Evolutionary conservation across 2,888 invertebrate species (phyloP).

Genomic region (Cerastis rubricosa): DNA sequence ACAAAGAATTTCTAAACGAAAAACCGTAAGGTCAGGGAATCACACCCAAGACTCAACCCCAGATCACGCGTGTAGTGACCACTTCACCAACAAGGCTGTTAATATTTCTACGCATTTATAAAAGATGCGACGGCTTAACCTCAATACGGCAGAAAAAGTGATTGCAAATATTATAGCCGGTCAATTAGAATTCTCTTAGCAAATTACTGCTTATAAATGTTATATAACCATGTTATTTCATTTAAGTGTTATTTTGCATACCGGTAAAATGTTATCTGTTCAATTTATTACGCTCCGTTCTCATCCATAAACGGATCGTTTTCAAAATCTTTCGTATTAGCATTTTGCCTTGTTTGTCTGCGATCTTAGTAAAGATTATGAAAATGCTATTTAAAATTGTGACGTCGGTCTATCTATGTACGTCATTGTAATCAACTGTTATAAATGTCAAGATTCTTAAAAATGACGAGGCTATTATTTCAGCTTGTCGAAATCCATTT

Average conservation of each 20-base stretch:
- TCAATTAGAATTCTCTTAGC: slow-evolving; percentile 22
- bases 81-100: neutral
- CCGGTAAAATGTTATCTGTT: neutral
- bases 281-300: neutral
- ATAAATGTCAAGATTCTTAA: neutral
- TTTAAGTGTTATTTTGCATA: neutral
- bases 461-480: neutral
- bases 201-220: slow-evolving; percentile 7
- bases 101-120: neutral
- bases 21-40: neutral
- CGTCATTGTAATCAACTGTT: neutral
- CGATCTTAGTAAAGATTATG: neutral
- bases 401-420: neutral
- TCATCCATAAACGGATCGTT: neutral
- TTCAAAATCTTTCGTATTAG: neutral
- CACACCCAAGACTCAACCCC: neutral
- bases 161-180: slow-evolving; percentile 13
- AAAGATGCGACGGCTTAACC: slow-evolving; percentile 15
- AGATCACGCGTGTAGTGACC: neutral
- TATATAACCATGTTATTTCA: slow-evolving; percentile 14
- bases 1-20: neutral
- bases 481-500: neutral
- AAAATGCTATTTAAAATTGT: neutral
- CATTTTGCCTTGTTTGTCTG: neutral
- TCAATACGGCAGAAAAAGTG: slow-evolving; percentile 1